Evolutionary conservation across 2,797 vertebrate species (phyloP).

Genomic region (Vultur gryphus): DNA sequence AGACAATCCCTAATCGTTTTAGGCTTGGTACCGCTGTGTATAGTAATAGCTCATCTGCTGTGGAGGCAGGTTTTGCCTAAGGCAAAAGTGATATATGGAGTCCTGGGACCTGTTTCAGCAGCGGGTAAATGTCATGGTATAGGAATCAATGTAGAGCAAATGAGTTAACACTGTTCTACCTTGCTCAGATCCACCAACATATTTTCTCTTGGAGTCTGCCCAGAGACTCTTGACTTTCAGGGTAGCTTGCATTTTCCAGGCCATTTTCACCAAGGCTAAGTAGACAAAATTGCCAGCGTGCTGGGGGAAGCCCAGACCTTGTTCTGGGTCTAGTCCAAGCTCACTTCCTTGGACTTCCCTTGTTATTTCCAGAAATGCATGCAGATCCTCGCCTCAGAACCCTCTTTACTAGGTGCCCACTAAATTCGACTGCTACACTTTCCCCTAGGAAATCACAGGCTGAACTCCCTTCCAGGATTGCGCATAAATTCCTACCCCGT

Average conservation of each 20-base stretch:
- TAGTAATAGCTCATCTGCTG: neutral
- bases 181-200: neutral
- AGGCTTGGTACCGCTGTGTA: neutral
- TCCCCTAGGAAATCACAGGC: neutral
- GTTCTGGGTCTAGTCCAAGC: neutral
- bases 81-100: neutral
- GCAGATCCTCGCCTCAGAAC: neutral
- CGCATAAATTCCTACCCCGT: neutral
- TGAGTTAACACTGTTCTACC: neutral
- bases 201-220: neutral
- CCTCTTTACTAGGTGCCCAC: neutral
- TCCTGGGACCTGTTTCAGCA: neutral
- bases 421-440: neutral
- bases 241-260: neutral
- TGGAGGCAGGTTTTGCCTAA: neutral
- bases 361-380: neutral
- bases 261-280: neutral
- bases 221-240: neutral
- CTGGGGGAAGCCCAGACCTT: neutral
- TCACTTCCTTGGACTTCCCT: neutral
- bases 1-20: conserved; percentile 12
- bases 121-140: neutral
- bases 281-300: neutral
- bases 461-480: neutral
- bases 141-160: neutral